Evolutionary conservation across 1,140 invertebrate species (phyloP), one percentile per base, ranked within the genome.

Genomic region (Conopomorpha cramerella): DNA sequence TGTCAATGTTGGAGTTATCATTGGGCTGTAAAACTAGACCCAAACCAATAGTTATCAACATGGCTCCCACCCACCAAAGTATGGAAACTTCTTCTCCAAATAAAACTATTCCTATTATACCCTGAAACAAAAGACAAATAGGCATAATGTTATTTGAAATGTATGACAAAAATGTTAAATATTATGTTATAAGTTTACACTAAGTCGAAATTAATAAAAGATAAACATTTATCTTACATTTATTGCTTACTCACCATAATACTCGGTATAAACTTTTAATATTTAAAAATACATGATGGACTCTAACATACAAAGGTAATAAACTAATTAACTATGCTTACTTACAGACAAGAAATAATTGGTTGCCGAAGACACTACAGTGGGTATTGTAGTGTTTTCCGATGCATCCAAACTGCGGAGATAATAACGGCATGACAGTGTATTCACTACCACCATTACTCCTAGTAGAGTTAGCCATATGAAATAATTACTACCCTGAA

Each of bases 331-430:
- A 19, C 10, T 11, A 3, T 29, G 13, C 30, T 8, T 39, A 67
- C 80, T 79, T 77, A 86, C 84, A 43, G 84, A 85, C 39, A 81
- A 67, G 29, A 86, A 59, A 49, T 85, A 87, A 57, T 83, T 86
- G 3, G 81, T 79, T 3, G 82, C 79, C 14, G 85, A 64, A 34
- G 81, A 84, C 42, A 78, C 72, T 13, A 86, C 72, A 3, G 84
- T 86, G 7, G 81, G 78, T 8, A 79, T 73, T 12, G 85, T 77
- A 4, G 85, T 84, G 38, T 82, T 83, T 15, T 56, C 47, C 3
- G 79, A 74, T 1, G 61, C 56, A 34, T 83, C 79, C 3, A 86
- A 56, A 2, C 82, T 80, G 41, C 82, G 81, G 27, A 84, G 77
- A 52, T 83, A 86, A 41, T 82, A 79, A 7, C 81, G 77, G 55